These are phyloP conservation scores for Leptatherina wallacei DNA, from an alignment of 2,797 vertebrate genomes.

Conservation along the genomic window DNA sequence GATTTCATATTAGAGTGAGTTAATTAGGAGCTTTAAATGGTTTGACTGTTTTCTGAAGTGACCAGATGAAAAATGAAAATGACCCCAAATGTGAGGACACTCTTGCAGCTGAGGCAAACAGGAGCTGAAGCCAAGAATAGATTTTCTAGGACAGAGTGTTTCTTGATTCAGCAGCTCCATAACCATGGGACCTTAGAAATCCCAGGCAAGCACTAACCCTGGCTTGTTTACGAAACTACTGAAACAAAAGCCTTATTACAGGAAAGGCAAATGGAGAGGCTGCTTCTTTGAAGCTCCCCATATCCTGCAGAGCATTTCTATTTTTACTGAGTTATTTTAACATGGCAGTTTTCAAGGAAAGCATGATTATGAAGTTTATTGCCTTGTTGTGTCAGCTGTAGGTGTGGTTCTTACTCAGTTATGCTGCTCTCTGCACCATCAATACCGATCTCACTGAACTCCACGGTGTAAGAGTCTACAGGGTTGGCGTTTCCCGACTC, in stretches of 20 bases:
- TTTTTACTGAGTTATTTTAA: slow-evolving; percentile 19
- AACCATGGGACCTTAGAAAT: slow-evolving; percentile 61
- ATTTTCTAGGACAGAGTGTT: slow-evolving; percentile 71
- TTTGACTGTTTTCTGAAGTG: slow-evolving; percentile 17
- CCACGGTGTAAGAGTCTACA: slow-evolving; percentile 93
- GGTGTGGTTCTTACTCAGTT: slow-evolving; percentile 86
- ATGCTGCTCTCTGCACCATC: slow-evolving; percentile 64
- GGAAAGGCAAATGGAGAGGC: slow-evolving; percentile 15
- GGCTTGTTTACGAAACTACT: slow-evolving; percentile 47
- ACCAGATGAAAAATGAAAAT: slow-evolving; percentile 45
- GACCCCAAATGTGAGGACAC: slow-evolving; percentile 41
- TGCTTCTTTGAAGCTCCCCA: slow-evolving; percentile 30
- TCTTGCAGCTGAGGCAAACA: slow-evolving; percentile 48
- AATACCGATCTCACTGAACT: slow-evolving; percentile 82
- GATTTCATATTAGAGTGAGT: slow-evolving; percentile 6
- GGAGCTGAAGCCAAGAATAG: slow-evolving; percentile 73
- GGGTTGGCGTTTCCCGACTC: slow-evolving; percentile 91
- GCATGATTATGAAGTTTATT: slow-evolving; percentile 7
- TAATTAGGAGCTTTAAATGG: slow-evolving; percentile 6
- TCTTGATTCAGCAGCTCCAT: slow-evolving; percentile 72
- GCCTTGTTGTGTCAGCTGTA: neutral
- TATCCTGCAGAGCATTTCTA: slow-evolving; percentile 2
- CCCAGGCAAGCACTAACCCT: slow-evolving; percentile 49
- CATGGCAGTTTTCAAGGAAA: neutral
- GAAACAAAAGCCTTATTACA: slow-evolving; percentile 42